phyloP scores from a whole-genome alignment of 2,888 invertebrate species.

The Diadegma fenestrale region DNA sequence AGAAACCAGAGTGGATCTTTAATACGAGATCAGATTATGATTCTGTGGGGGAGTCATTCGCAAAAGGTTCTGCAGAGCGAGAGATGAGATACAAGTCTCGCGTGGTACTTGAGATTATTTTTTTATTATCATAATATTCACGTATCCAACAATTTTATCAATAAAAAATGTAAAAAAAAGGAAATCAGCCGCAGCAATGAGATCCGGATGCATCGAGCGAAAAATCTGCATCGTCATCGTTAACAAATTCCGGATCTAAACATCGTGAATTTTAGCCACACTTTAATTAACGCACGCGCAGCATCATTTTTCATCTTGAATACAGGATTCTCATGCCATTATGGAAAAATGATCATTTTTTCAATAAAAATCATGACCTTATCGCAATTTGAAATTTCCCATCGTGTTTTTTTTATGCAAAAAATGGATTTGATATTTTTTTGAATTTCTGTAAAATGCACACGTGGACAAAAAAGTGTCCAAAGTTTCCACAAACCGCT shows the following conservation, averaged over 20 bases:
- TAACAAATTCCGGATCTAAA: background rate
- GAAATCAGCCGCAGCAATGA: background rate
- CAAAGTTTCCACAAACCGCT: too few species aligned
- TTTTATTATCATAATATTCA: background rate
- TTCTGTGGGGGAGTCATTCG: conserved; percentile 79
- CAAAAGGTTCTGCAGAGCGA: conserved; percentile 21
- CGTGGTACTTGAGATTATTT: conserved; percentile 8
- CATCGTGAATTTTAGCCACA: too few species aligned
- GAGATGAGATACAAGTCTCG: conserved; percentile 15
- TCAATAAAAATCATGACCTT: background rate
- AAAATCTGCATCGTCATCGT: background rate
- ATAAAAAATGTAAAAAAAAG: background rate
- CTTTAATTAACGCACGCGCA: too few species aligned
- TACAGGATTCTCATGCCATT: too few species aligned
- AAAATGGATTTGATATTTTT: too few species aligned
- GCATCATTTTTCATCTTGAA: too few species aligned
- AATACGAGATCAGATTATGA: conserved; percentile 84
- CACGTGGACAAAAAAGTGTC: too few species aligned
- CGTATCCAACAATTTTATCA: background rate
- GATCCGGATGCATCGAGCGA: background rate
- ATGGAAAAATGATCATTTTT: too few species aligned
- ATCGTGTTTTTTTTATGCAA: background rate
- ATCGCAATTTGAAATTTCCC: background rate
- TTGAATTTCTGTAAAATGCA: too few species aligned
- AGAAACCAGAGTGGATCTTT: conserved; percentile 78